These are phyloP conservation scores for Mythimna pallens DNA, from an alignment of 2,888 invertebrate genomes.

Conservation along the genomic window DNA sequence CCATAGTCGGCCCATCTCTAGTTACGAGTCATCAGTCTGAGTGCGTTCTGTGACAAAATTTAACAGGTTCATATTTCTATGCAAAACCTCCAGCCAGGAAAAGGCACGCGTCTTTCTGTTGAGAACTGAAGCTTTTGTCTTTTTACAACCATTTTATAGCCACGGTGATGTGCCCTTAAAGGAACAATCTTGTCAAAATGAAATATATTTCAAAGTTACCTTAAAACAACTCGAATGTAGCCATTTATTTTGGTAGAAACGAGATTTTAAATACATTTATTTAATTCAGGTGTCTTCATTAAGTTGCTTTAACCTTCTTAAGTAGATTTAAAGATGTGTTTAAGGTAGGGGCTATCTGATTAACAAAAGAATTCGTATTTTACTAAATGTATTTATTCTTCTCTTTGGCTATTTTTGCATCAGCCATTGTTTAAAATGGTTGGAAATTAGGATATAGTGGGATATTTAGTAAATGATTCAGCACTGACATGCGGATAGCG, in stretches of 20 bases:
- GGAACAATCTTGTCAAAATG: conserved; percentile 49
- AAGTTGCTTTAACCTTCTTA: conserved; percentile 33
- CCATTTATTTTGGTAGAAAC: conserved; percentile 15
- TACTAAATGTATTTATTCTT: conserved; percentile 5
- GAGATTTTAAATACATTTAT: conserved; percentile 40
- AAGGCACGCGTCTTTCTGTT: conserved; percentile 36
- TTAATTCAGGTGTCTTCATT: conserved; percentile 21
- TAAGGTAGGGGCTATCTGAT: conserved; percentile 39
- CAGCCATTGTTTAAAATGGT: neutral
- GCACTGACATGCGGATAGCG: neutral
- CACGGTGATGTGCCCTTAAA: conserved; percentile 43
- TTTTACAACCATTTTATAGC: conserved; percentile 58
- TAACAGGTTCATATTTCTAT: conserved; percentile 62
- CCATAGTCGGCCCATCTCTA: conserved; percentile 7
- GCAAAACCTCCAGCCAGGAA: conserved; percentile 54
- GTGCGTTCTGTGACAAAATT: conserved; percentile 66
- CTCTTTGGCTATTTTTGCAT: neutral
- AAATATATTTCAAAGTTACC: conserved; percentile 34
- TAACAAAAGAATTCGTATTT: conserved; percentile 28
- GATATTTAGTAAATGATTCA: neutral
- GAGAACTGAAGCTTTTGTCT: conserved; percentile 49
- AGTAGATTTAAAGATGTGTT: conserved; percentile 38
- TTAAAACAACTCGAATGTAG: conserved; percentile 25
- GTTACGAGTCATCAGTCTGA: conserved; percentile 57
- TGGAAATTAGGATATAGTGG: neutral